phyloP scores from a whole-genome alignment of 2,888 invertebrate genomes.

The Lycia hirtaria region DNA sequence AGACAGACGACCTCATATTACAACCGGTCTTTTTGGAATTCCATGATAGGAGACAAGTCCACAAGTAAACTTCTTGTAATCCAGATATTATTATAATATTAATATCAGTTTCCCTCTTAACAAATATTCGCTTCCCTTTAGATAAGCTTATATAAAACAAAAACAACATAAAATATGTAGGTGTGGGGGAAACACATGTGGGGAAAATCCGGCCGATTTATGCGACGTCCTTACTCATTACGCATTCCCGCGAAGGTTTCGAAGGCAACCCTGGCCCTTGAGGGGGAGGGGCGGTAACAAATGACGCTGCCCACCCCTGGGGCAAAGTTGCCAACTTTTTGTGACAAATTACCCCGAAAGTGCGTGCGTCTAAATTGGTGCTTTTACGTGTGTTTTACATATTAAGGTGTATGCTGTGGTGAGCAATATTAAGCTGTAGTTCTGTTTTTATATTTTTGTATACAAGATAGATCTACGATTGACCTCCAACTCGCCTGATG shows the following conservation, averaged over 20 bases:
- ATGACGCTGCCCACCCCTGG: conserved; percentile 67
- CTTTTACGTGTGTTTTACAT: conserved; percentile 35
- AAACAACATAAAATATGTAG: conserved; percentile 36
- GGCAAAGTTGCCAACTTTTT: conserved; percentile 79
- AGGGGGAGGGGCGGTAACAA: conserved; percentile 69
- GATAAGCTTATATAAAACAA: conserved; percentile 3
- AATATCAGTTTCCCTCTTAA: neutral
- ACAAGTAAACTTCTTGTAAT: too few relatives aligned
- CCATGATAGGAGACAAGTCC: too few relatives aligned
- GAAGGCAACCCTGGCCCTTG: conserved; percentile 79
- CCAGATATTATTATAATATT: neutral
- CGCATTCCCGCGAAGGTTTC: conserved; percentile 80
- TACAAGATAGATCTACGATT: too few relatives aligned
- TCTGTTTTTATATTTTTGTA: too few relatives aligned
- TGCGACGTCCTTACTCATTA: conserved; percentile 79
- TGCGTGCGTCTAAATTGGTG: conserved; percentile 65
- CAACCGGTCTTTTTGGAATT: too few relatives aligned
- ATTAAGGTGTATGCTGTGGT: conserved; percentile 23
- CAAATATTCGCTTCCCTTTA: neutral
- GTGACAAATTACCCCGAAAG: conserved; percentile 82
- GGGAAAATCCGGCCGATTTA: conserved; percentile 77
- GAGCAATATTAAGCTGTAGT: conserved; percentile 13
- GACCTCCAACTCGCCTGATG: too few relatives aligned
- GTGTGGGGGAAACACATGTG: conserved; percentile 53
- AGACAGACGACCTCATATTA: too few relatives aligned